Evolutionary conservation across 2,888 invertebrate genomes (phyloP).

Genomic region (Macrosiphum euphorbiae): DNA sequence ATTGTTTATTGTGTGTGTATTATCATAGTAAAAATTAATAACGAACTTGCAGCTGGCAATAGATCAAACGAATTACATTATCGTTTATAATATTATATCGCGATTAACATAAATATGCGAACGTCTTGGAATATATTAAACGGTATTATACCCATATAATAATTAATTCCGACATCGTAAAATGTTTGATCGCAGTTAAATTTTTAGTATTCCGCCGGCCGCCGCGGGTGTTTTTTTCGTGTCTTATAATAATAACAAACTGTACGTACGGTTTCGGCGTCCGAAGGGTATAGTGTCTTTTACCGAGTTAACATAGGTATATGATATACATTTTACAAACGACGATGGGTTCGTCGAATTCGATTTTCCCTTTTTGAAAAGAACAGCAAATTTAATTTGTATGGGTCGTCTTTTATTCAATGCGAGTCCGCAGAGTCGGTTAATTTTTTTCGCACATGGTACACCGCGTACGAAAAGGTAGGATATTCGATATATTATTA

Average conservation of each 20-base stretch:
- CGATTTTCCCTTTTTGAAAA: not conserved
- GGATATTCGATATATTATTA: not conserved
- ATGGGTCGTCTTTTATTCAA: not conserved
- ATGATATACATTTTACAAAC: not conserved
- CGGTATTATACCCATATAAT: not conserved
- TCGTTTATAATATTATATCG: not conserved
- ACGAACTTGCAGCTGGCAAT: not conserved
- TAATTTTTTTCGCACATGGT: not conserved
- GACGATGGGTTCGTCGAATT: not conserved
- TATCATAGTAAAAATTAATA: not conserved
- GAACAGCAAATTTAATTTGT: not conserved
- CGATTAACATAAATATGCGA: slow-evolving; percentile 4
- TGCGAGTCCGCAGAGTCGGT: not conserved
- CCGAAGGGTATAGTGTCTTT: not conserved
- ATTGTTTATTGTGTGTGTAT: not conserved
- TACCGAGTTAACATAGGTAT: not conserved
- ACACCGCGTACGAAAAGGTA: not conserved
- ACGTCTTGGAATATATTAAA: not conserved
- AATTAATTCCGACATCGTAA: not conserved
- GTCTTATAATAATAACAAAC: not conserved
- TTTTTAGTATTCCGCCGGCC: not conserved
- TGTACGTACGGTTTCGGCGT: not conserved
- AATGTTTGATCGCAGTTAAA: not conserved
- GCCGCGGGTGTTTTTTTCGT: not conserved
- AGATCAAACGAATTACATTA: not conserved